Percentiles rank a stretch among this genome's conserved stretches.
phyloP scores from a whole-genome alignment of 2,113 vertebrate genomes.

The Chloroceryle aenea region DNA sequence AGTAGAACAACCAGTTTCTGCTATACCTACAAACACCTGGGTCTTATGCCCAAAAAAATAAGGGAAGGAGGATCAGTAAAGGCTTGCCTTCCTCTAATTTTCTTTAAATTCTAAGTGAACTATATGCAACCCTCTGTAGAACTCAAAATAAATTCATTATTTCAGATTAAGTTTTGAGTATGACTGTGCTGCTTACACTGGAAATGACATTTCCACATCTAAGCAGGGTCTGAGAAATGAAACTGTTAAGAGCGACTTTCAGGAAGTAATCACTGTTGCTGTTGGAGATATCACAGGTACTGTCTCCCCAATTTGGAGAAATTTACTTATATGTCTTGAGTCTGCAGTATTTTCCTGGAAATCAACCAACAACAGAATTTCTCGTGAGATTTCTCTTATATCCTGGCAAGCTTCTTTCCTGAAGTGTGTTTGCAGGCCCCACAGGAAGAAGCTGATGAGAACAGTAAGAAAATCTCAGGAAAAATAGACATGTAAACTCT shows the following conservation, averaged over 20 bases:
- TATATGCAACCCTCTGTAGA: not conserved
- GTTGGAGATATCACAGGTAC: slow-evolving; percentile 24
- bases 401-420: slow-evolving; percentile 61
- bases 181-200: not conserved
- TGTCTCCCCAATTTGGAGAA: not conserved
- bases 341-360: slow-evolving; percentile 49
- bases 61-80: not conserved
- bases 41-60: not conserved
- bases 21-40: not conserved
- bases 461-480: slow-evolving; percentile 18
- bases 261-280: slow-evolving; percentile 4
- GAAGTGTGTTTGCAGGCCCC: slow-evolving; percentile 23
- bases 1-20: not conserved
- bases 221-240: not conserved
- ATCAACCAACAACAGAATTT: slow-evolving; percentile 43
- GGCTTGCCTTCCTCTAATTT: not conserved
- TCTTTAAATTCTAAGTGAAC: not conserved
- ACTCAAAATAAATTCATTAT: not conserved
- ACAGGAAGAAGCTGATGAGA: slow-evolving; percentile 62
- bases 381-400: slow-evolving; percentile 52
- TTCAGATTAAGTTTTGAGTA: slow-evolving; percentile 7
- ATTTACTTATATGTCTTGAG: not conserved
- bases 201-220: slow-evolving; percentile 16
- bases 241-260: not conserved
- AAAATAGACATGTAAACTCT: slow-evolving; percentile 36